Base-by-base conservation (phyloP, 2,797 vertebrate genomes). In the Pseudomugil gertrudae region DNA sequence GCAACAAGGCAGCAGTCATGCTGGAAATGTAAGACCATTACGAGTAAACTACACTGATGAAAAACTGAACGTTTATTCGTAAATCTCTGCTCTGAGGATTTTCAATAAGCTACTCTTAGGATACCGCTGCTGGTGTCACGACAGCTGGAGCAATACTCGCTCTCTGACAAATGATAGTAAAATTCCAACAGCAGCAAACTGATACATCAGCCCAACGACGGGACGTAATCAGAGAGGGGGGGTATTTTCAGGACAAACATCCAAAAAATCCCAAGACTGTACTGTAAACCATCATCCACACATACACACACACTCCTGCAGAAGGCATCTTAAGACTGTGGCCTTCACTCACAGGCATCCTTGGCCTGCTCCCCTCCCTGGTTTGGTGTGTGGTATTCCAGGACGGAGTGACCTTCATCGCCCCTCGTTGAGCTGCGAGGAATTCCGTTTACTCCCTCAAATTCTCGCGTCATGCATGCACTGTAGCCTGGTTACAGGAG, bases 251-350 rank as follows among this genome's bases (percentile, higher is more conserved):
- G 71, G 57, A 61, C 2, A 6, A 43, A 56, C 79, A 75, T 84
- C 79, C 56, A 71, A 78, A 80, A 79, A 80, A 84, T 87, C 57
- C 57, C 3, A 68, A 67, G 43, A 69, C 57, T 65, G 17, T 61
- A 60, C 63, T 73, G 59, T 72, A 74, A 55, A 17, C 33, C 14
- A 24, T 14, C 35, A 0, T 11, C 0, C 36, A 7, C 43, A 14
- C 35, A 36, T 56, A 26, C 57, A 32, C 63, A 57, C 57, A 15
- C 64, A 67, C 66, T 61, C 69, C 57, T 58, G 36, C 66, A 72
- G 70, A 78, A 80, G 77, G 78, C 72, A 88, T 86, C 66, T 65
- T 0, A 53, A 66, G 69, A 57, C 59, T 66, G 72, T 52, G 33
- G 61, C 74, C 72, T 69, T 57, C 60, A 5, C n/a, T 57, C 36